Evolutionary conservation across 2,797 vertebrate species (phyloP).

Genomic region (Coregonus suidteri): DNA sequence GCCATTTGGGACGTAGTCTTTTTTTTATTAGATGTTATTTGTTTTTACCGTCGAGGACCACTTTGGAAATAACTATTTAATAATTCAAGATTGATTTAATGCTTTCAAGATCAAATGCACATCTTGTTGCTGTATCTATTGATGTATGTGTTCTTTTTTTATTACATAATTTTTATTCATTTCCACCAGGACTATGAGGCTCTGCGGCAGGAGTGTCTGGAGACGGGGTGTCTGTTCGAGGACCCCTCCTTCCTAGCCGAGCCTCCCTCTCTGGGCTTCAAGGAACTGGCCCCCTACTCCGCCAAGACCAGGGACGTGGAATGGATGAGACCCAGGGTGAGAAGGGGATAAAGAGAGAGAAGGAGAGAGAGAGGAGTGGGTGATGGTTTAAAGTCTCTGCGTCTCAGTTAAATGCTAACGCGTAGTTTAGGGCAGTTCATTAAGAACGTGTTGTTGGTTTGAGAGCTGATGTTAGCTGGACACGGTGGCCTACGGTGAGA

Average conservation of each 20-base stretch:
- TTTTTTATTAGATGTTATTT: no score
- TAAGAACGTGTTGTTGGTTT: no score
- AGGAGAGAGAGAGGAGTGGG: no score
- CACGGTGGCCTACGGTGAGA: no score
- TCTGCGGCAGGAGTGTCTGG: constrained; percentile 84
- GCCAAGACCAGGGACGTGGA: constrained; percentile 79
- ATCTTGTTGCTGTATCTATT: neutral
- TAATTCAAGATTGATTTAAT: neutral
- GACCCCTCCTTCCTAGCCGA: constrained; percentile 87
- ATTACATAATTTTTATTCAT: neutral
- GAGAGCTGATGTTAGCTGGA: no score
- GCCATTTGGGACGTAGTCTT: no score
- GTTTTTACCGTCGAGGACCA: neutral
- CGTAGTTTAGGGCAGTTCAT: no score
- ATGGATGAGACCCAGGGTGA: constrained; percentile 83
- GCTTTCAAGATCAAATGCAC: neutral
- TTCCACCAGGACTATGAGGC: constrained; percentile 82
- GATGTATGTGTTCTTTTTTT: neutral
- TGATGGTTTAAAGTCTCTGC: no score
- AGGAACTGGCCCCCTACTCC: constrained; percentile 86
- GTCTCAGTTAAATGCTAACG: neutral
- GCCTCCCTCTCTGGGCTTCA: constrained; percentile 86
- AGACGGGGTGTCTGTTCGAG: constrained; percentile 83
- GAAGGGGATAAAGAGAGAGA: accelerated
- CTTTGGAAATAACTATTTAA: neutral